Conservation (phyloP, 2,888 invertebrate genomes). For the Athalia rosae region DNA sequence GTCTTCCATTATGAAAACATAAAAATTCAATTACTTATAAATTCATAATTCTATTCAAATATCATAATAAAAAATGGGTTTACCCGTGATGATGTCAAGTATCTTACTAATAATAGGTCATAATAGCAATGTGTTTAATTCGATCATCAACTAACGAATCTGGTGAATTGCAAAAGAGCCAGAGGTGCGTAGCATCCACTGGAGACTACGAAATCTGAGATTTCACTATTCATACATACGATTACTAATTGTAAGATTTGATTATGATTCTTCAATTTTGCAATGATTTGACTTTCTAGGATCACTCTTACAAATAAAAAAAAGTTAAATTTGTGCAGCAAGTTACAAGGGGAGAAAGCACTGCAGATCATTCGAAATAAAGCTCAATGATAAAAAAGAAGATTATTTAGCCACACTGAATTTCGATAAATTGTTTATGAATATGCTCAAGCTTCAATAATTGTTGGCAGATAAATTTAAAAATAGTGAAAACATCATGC, state of each 20-base stretch:
- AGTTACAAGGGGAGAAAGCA: slow-evolving; percentile 6
- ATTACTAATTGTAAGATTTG: neutral
- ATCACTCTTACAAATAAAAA: slow-evolving; percentile 16
- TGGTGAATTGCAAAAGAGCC: neutral
- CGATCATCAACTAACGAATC: neutral
- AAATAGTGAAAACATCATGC: slow-evolving; percentile 29
- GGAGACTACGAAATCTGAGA: neutral
- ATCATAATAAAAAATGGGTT: neutral
- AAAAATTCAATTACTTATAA: neutral
- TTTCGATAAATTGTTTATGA: slow-evolving; percentile 13
- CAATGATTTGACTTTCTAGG: neutral
- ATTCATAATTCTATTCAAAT: neutral
- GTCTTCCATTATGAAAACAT: slow-evolving; percentile 3
- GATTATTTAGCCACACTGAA: slow-evolving; percentile 16
- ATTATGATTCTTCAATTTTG: neutral
- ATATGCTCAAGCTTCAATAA: slow-evolving; percentile 12
- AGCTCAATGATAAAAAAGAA: slow-evolving; percentile 27
- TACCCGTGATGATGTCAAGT: neutral
- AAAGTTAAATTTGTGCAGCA: neutral
- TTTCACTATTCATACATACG: neutral
- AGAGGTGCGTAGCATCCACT: neutral
- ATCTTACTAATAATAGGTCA: neutral
- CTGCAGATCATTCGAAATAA: slow-evolving; percentile 22
- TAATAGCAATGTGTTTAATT: neutral
- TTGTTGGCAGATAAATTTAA: slow-evolving; percentile 5